Evolutionary conservation across 2,888 invertebrate genomes (phyloP).

Genomic region (Sipha maydis): DNA sequence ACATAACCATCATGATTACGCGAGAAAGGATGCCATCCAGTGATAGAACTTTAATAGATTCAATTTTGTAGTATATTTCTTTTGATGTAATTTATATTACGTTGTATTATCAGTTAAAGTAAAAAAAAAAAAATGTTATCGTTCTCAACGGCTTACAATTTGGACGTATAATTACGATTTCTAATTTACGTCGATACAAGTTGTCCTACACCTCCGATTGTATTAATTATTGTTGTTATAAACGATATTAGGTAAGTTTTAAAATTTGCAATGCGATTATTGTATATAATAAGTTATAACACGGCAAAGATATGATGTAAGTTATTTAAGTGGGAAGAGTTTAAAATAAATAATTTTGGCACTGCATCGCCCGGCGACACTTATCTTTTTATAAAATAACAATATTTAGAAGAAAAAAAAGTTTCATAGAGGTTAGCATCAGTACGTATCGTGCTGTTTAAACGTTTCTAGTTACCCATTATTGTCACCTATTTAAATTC

Average conservation of each 20-base stretch:
- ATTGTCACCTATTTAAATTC: background rate
- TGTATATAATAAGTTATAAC: background rate
- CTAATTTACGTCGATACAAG: background rate
- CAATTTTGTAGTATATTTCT: too few relatives aligned
- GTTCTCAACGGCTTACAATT: background rate
- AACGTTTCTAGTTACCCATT: conserved; percentile 8
- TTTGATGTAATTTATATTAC: background rate
- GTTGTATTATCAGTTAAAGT: background rate
- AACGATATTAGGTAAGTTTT: background rate
- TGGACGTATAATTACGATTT: background rate
- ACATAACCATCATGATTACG: too few relatives aligned
- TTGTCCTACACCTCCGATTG: background rate
- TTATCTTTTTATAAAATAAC: conserved; percentile 53
- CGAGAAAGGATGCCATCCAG: too few relatives aligned
- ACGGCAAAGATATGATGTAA: background rate
- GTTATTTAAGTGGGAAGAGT: conserved; percentile 50
- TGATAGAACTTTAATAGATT: too few relatives aligned
- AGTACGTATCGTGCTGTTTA: conserved; percentile 18
- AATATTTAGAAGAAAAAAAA: conserved; percentile 43
- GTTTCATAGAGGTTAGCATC: conserved; percentile 26
- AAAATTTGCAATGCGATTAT: background rate
- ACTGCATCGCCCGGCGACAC: conserved; percentile 36
- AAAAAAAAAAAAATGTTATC: background rate
- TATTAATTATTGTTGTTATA: background rate
- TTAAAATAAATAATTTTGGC: conserved; percentile 62